Conservation (phyloP, 2,888 invertebrate species). For the Drosophila greeni region DNA sequence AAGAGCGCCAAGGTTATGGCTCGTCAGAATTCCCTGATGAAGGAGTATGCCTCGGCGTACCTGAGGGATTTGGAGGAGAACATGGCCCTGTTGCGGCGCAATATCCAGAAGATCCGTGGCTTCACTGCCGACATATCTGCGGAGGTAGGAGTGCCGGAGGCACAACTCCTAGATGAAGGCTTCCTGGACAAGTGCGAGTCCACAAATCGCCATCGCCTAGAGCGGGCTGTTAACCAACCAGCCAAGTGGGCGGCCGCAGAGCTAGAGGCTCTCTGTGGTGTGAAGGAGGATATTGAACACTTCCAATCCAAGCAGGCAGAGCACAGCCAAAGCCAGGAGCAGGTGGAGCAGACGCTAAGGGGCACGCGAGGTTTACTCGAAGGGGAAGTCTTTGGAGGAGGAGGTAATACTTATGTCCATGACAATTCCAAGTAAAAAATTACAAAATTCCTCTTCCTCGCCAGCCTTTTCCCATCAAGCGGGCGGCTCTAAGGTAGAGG, state of each 20-base stretch:
- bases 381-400: not conserved
- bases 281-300: slow-evolving; percentile 69
- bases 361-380: slow-evolving; percentile 48
- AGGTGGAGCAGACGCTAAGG: slow-evolving; percentile 57
- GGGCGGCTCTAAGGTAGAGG: slow-evolving; percentile 52
- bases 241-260: slow-evolving; percentile 23
- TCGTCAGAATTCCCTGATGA: slow-evolving; percentile 63
- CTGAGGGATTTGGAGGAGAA: slow-evolving; percentile 60
- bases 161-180: slow-evolving; percentile 50
- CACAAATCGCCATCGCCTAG: slow-evolving; percentile 52
- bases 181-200: slow-evolving; percentile 60
- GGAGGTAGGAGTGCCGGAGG: slow-evolving; percentile 37
- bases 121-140: slow-evolving; percentile 50
- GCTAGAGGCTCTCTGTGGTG: slow-evolving; percentile 55
- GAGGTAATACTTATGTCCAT: slow-evolving; percentile 20
- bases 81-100: slow-evolving; percentile 52
- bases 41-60: slow-evolving; percentile 71
- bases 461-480: slow-evolving; percentile 28
- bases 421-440: not conserved
- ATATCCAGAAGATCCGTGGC: slow-evolving; percentile 46
- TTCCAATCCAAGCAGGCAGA: slow-evolving; percentile 67
- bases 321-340: slow-evolving; percentile 65
- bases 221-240: slow-evolving; percentile 45
- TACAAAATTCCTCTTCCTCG: not conserved
- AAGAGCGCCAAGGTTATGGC: slow-evolving; percentile 57